Evolutionary conservation across 2,888 invertebrate species (phyloP).

Genomic region (Kuschelorhynchus macadamiae): DNA sequence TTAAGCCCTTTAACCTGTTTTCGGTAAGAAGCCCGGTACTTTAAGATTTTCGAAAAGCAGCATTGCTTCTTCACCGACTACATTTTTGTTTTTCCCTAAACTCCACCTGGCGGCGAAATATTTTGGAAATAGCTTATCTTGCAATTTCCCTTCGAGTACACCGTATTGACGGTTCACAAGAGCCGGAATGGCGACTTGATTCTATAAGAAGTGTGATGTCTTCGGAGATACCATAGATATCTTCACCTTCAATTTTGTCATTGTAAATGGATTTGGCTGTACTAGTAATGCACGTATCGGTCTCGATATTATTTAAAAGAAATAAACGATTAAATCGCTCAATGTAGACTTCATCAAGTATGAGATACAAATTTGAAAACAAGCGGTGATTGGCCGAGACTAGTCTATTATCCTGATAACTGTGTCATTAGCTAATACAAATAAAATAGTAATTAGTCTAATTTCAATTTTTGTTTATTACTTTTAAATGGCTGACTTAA

Average conservation of each 20-base stretch:
- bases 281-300: not conserved
- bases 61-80: conserved; percentile 73
- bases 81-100: conserved; percentile 63
- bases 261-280: conserved; percentile 29
- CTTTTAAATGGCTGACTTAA: not conserved
- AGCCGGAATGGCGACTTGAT: conserved; percentile 72
- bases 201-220: conserved; percentile 67
- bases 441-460: conserved; percentile 12
- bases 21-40: conserved; percentile 69
- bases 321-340: not conserved
- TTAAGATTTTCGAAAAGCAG: conserved; percentile 74
- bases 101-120: conserved; percentile 73
- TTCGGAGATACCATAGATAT: conserved; percentile 65
- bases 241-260: conserved; percentile 62
- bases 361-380: conserved; percentile 19
- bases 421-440: conserved; percentile 21
- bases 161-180: conserved; percentile 70
- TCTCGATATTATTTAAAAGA: conserved; percentile 4
- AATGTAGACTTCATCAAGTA: not conserved
- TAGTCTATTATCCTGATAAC: conserved; percentile 15
- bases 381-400: conserved; percentile 22
- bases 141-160: conserved; percentile 64
- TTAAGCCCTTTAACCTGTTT: conserved; percentile 70
- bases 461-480: conserved; percentile 10
- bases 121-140: conserved; percentile 69